Evolutionary conservation across 92 coral and sea anemone genomes (phyloP).

Genomic region (Porites cylindrica): DNA sequence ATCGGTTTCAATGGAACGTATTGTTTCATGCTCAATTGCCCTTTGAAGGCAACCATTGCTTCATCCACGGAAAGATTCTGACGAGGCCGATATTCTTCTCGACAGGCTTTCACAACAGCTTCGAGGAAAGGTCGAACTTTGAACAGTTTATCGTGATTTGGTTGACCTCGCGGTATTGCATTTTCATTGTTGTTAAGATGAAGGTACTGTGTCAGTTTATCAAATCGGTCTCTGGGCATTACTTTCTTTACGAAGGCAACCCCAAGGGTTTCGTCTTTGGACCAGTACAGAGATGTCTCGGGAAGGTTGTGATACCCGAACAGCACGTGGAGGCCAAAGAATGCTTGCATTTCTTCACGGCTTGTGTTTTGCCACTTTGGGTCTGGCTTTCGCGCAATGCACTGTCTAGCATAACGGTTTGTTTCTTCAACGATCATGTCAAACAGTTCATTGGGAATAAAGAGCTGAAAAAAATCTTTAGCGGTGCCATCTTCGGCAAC

Average conservation of each 20-base stretch:
- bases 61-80: constrained; percentile 57
- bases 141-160: constrained; percentile 58
- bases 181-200: constrained; percentile 61
- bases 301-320: constrained; percentile 40
- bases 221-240: constrained; percentile 58
- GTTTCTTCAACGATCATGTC: constrained; percentile 53
- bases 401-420: constrained; percentile 52
- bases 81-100: constrained; percentile 29
- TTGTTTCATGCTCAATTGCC: constrained; percentile 53
- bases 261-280: constrained; percentile 44
- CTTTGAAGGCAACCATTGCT: constrained; percentile 60
- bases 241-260: constrained; percentile 36
- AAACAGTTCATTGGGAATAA: constrained; percentile 43
- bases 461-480: constrained; percentile 56
- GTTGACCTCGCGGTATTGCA: constrained; percentile 46
- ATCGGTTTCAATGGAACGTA: constrained; percentile 50
- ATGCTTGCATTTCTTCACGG: constrained; percentile 37
- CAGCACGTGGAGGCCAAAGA: constrained; percentile 34
- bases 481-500: constrained; percentile 46
- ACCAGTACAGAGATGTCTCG: constrained; percentile 48
- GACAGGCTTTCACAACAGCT: constrained; percentile 9
- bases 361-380: constrained; percentile 53
- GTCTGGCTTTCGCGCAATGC: constrained; percentile 41
- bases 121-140: constrained; percentile 64
- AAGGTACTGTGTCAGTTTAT: constrained; percentile 49